These are phyloP conservation scores for Tachina fera DNA, from an alignment of 2,888 invertebrate genomes.

Conservation along the genomic window DNA sequence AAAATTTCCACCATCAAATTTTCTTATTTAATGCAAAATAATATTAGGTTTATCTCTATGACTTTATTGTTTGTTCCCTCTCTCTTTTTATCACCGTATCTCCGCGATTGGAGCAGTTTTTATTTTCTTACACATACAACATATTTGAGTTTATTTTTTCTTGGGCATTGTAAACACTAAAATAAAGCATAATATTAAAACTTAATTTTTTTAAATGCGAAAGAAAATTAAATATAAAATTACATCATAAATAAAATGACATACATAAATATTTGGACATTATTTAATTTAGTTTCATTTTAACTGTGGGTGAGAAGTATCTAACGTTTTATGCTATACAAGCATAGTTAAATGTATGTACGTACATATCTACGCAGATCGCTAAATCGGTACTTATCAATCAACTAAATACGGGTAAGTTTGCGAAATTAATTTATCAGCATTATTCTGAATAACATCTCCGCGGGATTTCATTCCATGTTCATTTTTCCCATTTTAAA, in stretches of 20 bases:
- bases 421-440: too few relatives aligned
- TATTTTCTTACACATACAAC: constrained; percentile 22
- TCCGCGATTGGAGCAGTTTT: not conserved
- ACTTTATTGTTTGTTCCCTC: not conserved
- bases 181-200: constrained; percentile 34
- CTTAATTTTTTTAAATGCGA: constrained; percentile 10
- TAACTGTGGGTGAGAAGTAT: too few relatives aligned
- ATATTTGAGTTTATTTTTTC: constrained; percentile 12
- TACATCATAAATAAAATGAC: not conserved
- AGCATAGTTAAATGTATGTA: not conserved
- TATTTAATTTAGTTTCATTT: not conserved
- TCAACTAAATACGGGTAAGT: too few relatives aligned
- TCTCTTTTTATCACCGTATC: not conserved
- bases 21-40: constrained; percentile 24
- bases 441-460: too few relatives aligned
- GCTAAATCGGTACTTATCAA: too few relatives aligned
- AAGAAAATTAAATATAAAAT: constrained; percentile 5
- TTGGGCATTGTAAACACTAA: constrained; percentile 49
- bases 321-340: too few relatives aligned
- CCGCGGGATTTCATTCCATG: too few relatives aligned
- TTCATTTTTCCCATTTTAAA: too few relatives aligned
- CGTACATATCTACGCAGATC: not conserved
- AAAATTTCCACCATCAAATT: not conserved
- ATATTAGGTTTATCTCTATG: constrained; percentile 7
- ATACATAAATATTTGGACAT: constrained; percentile 9